Evolutionary conservation across 2,797 vertebrate genomes (phyloP).

Genomic region (Clarias laeviceps): DNA sequence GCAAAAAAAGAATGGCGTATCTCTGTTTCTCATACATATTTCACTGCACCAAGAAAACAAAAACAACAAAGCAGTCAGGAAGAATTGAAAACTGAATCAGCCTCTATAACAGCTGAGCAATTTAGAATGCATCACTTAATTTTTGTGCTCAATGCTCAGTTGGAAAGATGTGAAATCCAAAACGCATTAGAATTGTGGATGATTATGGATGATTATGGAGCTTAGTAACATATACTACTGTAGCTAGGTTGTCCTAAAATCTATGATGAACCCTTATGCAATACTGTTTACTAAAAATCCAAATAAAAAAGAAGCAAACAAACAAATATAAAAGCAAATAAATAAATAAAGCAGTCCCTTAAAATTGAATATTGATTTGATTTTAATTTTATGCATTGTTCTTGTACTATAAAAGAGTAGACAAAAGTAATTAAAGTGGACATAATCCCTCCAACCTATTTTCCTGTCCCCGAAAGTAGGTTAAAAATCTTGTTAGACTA

Average conservation of each 20-base stretch:
- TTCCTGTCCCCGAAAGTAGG: neutral
- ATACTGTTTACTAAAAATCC: constrained; percentile 1
- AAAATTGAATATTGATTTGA: neutral
- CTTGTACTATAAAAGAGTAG: neutral
- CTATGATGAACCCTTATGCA: neutral
- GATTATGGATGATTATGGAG: constrained; percentile 4
- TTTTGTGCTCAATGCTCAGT: neutral
- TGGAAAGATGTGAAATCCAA: constrained; percentile 21
- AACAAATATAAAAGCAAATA: too few species aligned
- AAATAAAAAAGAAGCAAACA: neutral
- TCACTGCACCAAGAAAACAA: constrained; percentile 41
- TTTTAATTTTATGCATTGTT: neutral
- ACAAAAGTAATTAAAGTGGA: neutral
- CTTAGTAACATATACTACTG: neutral
- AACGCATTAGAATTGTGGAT: neutral
- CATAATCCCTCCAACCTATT: neutral
- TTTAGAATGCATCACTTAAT: constrained; percentile 26
- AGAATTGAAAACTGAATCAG: constrained; percentile 21
- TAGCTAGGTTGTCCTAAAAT: neutral
- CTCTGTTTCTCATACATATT: constrained; percentile 47
- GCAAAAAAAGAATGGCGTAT: constrained; percentile 15
- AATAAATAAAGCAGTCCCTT: neutral
- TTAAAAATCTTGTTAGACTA: neutral
- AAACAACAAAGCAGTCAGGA: constrained; percentile 24
- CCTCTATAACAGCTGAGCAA: constrained; percentile 9